Conservation (phyloP, 2,888 invertebrate species). For the Dryomyza anilis region DNA sequence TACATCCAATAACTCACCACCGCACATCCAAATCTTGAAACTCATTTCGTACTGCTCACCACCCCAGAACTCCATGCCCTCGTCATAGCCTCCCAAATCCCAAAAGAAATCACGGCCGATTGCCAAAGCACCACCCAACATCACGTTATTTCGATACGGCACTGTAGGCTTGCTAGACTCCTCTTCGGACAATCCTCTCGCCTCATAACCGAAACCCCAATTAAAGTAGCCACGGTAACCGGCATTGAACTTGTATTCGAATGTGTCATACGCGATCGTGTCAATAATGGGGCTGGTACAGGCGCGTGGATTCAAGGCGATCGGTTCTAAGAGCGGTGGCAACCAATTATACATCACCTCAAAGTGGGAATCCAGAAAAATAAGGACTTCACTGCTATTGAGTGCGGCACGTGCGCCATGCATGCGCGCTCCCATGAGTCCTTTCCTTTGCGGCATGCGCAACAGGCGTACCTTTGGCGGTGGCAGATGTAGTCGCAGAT, state of each 20-base stretch:
- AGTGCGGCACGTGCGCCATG: conserved; percentile 77
- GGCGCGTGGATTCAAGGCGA: conserved; percentile 80
- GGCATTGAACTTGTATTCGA: conserved; percentile 32
- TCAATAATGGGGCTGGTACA: conserved; percentile 84
- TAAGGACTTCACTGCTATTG: conserved; percentile 71
- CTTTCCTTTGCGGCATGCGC: conserved; percentile 71
- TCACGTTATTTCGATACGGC: conserved; percentile 78
- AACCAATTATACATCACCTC: conserved; percentile 90
- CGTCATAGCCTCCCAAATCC: conserved; percentile 93
- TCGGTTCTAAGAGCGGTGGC: conserved; percentile 88
- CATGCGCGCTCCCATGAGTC: conserved; percentile 83
- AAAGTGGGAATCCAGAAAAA: conserved; percentile 89
- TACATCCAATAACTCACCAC: conserved; percentile 86
- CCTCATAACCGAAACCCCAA: conserved; percentile 63
- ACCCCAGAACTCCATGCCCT: conserved; percentile 62
- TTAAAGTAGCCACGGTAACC: conserved; percentile 36
- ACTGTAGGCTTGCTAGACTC: conserved; percentile 42
- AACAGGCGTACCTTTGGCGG: conserved; percentile 68
- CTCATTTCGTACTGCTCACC: conserved; percentile 97
- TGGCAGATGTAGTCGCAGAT: conserved; percentile 68
- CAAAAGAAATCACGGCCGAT: conserved; percentile 90
- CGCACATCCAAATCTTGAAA: conserved; percentile 97
- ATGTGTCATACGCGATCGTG: conserved; percentile 62
- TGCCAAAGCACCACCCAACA: conserved; percentile 96
- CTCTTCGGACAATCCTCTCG: conserved; percentile 69